Conservation (phyloP, 2,797 vertebrate species). For the Mycteria americana region DNA sequence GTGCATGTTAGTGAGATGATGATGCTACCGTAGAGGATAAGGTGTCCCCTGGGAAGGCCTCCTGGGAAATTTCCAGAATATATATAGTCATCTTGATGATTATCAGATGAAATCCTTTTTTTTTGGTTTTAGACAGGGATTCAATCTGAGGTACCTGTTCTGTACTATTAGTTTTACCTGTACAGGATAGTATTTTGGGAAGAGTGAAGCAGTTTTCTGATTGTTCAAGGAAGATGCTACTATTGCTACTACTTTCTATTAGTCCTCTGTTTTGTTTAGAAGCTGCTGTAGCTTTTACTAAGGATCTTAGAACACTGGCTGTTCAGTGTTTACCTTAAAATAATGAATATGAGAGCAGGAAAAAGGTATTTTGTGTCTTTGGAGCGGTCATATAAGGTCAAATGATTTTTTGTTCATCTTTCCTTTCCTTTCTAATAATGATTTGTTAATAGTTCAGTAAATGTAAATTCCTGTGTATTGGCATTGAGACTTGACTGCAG, state of each 20-base stretch:
- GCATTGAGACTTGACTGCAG: not conserved
- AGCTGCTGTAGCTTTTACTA: not conserved
- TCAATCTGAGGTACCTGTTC: not conserved
- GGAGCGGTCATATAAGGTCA: not conserved
- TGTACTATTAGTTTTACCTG: not conserved
- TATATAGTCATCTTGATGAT: not conserved
- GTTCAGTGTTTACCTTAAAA: not conserved
- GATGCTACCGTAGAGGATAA: not conserved
- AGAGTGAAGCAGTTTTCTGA: not conserved
- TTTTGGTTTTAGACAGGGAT: not conserved
- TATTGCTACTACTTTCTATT: not conserved
- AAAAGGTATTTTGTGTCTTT: not conserved
- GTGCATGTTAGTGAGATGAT: not conserved
- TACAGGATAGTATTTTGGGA: not conserved
- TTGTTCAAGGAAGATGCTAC: not conserved
- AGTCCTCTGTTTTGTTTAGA: not conserved
- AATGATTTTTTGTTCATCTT: not conserved
- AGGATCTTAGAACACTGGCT: not conserved
- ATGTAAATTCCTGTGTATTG: not conserved
- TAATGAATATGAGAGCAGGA: not conserved
- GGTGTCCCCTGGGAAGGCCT: not conserved
- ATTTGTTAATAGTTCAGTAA: not conserved
- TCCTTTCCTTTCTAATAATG: not conserved
- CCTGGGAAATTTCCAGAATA: not conserved
- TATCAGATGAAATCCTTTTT: not conserved